These are phyloP conservation scores for Tachypleus tridentatus DNA, from an alignment of 1,140 invertebrate species.

Conservation along the genomic window DNA sequence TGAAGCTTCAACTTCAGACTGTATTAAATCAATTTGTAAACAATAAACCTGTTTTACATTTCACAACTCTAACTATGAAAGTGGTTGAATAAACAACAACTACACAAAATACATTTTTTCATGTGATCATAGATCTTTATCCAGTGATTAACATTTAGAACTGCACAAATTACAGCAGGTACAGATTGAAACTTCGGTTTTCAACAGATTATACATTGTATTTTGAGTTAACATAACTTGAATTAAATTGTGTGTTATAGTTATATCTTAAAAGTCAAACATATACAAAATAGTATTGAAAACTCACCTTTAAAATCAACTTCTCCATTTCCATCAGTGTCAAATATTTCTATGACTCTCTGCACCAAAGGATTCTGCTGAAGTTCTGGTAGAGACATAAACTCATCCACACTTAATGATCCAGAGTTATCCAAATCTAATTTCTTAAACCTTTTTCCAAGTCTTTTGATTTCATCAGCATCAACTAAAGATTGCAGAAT, in stretches of 20 bases:
- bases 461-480: slow-evolving; percentile 91
- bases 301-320: slow-evolving; percentile 73
- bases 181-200: no score
- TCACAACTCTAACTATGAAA: no score
- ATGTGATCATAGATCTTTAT: no score
- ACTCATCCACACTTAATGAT: slow-evolving; percentile 92
- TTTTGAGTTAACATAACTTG: neutral
- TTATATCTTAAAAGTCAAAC: neutral
- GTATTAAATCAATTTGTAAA: no score
- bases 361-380: slow-evolving; percentile 97
- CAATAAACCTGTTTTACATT: no score
- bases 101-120: no score
- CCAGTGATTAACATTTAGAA: no score
- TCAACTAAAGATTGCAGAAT: slow-evolving; percentile 54
- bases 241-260: neutral
- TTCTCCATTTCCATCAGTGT: slow-evolving; percentile 96
- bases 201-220: neutral
- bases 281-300: slow-evolving; percentile 19
- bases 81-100: no score
- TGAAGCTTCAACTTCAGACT: no score
- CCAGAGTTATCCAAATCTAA: slow-evolving; percentile 96
- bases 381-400: slow-evolving; percentile 94
- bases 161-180: no score
- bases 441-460: slow-evolving; percentile 95
- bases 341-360: slow-evolving; percentile 97